Evolutionary conservation across 2,888 invertebrate genomes (phyloP), one percentile per base, ranked within the genome.

Genomic region (Malthinus seriepunctatus): DNA sequence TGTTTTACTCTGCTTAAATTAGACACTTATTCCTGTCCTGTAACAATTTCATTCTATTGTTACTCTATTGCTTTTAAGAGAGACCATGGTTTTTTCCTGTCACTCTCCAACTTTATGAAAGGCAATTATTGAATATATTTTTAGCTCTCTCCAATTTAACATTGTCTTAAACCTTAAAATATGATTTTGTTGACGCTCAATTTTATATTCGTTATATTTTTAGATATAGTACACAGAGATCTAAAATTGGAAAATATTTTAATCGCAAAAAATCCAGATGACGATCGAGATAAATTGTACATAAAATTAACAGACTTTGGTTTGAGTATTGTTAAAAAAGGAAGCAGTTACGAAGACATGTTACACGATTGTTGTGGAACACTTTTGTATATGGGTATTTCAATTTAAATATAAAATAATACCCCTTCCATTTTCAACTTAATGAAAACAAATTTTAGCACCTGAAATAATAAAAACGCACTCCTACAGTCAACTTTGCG

Each of bases 271-370:
- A 81, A 82, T 71, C 82, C 83, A 1, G 64, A 74, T 10, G 78
- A 83, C 67, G 69, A 71, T 3, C 62, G 68, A 3, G 82, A 83
- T 65, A 73, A 78, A 46, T 73, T 81, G 52, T 80, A 78, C 65
- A 81, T 84, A 44, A 84, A 84, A 79, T 75, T 85, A 44, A 80
- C 82, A 34, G 85, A 85, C 73, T 85, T 85, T 72, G 84, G 85
- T 10, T 72, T 85, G 61, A 82, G 84, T 60, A 80, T 81, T 34
- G 79, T 82, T 35, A 82, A 82, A 71, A 76, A 74, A 32, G 82
- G 82, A 3, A 75, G 76, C 35, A 80, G 81, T 8, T 77, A 80
- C 64, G 80, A 81, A 54, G 78, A 80, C 62, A 82, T 83, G 82
- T 73, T 84, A 71, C 79, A 79, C 61, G 83, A 83, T 56, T 81